phyloP scores from a whole-genome alignment of 2,797 vertebrate genomes.

The Naso thynnoides region DNA sequence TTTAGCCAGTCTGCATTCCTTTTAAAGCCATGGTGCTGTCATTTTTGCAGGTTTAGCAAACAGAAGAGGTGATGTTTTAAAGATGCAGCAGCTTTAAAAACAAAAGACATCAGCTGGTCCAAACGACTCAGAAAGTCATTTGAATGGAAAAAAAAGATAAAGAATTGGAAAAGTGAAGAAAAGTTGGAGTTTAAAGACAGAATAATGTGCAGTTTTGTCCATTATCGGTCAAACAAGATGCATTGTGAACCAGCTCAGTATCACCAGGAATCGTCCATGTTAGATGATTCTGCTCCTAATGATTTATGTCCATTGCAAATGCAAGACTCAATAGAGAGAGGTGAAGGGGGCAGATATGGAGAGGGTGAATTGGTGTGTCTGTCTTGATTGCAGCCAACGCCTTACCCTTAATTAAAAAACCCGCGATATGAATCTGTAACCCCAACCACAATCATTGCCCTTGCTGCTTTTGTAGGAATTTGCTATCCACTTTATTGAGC shows the following conservation, averaged over 20 bases:
- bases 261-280: background rate
- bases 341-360: background rate
- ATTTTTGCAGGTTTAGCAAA: conserved; percentile 14
- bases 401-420: too few relatives aligned
- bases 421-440: background rate
- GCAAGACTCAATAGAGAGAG: conserved; percentile 13
- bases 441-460: background rate
- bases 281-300: background rate
- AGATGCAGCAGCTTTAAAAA: background rate
- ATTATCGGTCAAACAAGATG: conserved; percentile 5
- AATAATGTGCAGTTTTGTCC: background rate
- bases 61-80: conserved; percentile 1
- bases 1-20: conserved; percentile 7
- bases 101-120: conserved; percentile 5
- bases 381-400: background rate
- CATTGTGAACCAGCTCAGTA: background rate
- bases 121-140: conserved; percentile 22
- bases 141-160: conserved; percentile 14
- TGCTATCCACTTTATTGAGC: background rate
- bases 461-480: background rate
- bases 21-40: conserved; percentile 25
- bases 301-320: conserved; percentile 14
- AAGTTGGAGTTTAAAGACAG: conserved; percentile 3
- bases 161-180: conserved; percentile 12
- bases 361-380: background rate